phyloP scores from a whole-genome alignment of 1,140 invertebrate genomes.

The Triops longicaudatus region DNA sequence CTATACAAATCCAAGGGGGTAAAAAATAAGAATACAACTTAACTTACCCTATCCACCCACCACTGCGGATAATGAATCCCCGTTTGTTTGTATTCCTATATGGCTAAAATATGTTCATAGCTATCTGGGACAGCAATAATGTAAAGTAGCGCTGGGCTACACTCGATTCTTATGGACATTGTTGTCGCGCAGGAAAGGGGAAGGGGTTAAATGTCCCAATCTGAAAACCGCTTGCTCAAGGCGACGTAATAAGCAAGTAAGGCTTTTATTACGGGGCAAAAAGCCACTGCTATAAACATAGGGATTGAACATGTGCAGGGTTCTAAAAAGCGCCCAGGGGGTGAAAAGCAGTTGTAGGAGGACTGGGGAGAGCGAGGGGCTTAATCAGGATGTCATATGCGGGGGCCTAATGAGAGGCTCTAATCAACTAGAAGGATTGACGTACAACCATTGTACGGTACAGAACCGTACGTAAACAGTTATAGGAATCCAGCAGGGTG shows the following conservation, averaged over 20 bases:
- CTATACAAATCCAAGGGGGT: not conserved
- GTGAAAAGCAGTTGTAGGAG: not conserved
- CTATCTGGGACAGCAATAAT: too few relatives aligned
- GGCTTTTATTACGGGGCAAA: too few relatives aligned
- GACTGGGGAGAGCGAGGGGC: not conserved
- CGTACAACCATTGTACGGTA: not conserved
- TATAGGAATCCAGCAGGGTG: not conserved
- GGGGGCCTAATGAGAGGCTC: not conserved
- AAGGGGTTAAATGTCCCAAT: too few relatives aligned
- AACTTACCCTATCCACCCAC: not conserved
- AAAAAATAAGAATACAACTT: not conserved
- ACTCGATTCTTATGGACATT: too few relatives aligned
- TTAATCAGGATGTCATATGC: not conserved
- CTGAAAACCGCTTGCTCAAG: too few relatives aligned
- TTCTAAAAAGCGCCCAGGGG: not conserved
- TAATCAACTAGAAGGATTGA: not conserved
- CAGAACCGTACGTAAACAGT: not conserved
- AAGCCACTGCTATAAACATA: too few relatives aligned
- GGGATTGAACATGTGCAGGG: not conserved
- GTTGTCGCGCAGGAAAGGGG: too few relatives aligned
- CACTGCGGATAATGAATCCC: too few relatives aligned
- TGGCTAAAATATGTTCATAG: too few relatives aligned
- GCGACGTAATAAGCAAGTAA: too few relatives aligned
- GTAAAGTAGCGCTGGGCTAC: too few relatives aligned
- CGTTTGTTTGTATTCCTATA: too few relatives aligned